These are phyloP conservation scores for Lucilia cuprina DNA, from an alignment of 1,140 invertebrate genomes.

Conservation along the genomic window DNA sequence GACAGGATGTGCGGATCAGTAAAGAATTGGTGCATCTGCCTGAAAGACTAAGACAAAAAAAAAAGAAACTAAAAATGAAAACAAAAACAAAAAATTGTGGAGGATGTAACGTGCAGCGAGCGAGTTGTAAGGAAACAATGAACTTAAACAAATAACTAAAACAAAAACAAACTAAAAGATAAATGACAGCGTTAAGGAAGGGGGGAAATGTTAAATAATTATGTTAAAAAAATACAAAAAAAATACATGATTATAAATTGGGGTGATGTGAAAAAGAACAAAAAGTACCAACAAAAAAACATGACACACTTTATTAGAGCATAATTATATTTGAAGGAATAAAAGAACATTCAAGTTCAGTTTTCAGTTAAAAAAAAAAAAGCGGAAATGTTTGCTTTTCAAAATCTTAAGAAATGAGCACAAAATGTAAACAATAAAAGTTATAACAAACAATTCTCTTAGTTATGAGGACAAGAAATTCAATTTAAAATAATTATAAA, in stretches of 20 bases:
- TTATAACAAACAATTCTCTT: too few species aligned
- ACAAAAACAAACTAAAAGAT: neutral
- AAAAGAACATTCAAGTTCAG: too few species aligned
- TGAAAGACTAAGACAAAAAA: neutral
- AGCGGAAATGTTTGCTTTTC: too few species aligned
- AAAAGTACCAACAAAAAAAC: too few species aligned
- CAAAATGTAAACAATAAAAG: too few species aligned
- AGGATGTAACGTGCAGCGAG: neutral
- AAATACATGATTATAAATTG: neutral
- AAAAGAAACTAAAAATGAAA: neutral
- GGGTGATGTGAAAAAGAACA: too few species aligned
- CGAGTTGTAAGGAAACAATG: neutral
- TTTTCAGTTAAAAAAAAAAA: too few species aligned
- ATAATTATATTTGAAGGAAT: too few species aligned
- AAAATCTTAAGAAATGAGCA: too few species aligned
- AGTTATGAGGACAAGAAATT: too few species aligned
- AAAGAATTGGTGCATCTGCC: conserved; percentile 39
- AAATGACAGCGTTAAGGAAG: neutral
- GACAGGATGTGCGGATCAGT: conserved; percentile 39
- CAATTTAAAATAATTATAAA: too few species aligned
- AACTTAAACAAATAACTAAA: neutral
- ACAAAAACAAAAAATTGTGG: neutral
- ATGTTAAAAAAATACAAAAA: neutral
- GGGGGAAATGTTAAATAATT: neutral
- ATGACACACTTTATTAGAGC: too few species aligned